A percentile compares a stretch with the other conserved stretches of the same genome.
Conservation (phyloP, 2,113 vertebrate genomes). For the Osmerus mordax region DNA sequence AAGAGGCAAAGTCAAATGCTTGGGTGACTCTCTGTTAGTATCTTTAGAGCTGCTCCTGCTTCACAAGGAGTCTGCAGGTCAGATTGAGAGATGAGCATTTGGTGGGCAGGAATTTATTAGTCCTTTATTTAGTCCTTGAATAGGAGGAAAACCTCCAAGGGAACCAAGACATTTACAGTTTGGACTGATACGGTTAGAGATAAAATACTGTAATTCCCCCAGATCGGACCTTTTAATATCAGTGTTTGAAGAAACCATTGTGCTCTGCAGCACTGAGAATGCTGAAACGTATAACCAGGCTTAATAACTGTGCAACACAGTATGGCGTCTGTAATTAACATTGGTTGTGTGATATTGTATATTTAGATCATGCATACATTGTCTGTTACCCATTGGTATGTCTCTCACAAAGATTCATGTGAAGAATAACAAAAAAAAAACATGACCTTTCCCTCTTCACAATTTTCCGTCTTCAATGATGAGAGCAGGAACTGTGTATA, state of each 20-base stretch:
- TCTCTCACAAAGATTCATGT: slow-evolving; percentile 34
- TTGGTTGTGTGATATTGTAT: slow-evolving; percentile 45
- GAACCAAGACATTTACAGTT: neutral
- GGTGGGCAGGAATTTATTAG: neutral
- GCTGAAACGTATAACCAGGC: neutral
- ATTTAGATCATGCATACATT: slow-evolving; percentile 39
- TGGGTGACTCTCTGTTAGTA: slow-evolving; percentile 40
- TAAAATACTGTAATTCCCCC: slow-evolving; percentile 21
- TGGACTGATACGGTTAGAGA: slow-evolving; percentile 12
- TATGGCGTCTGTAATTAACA: slow-evolving; percentile 33
- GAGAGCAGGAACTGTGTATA: slow-evolving; percentile 20
- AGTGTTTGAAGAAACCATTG: neutral
- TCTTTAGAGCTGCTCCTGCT: neutral
- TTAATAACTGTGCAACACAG: slow-evolving; percentile 34
- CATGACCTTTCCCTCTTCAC: neutral
- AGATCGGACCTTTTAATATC: neutral
- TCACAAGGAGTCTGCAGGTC: too few species aligned
- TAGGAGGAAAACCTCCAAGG: neutral
- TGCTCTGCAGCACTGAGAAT: neutral
- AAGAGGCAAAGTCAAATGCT: slow-evolving; percentile 41
- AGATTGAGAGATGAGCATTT: neutral
- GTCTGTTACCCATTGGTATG: slow-evolving; percentile 35
- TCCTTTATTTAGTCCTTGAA: neutral
- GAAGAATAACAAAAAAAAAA: slow-evolving; percentile 13
- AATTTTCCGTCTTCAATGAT: neutral